Conservation (phyloP, 2,888 invertebrate species). For the Calameuta filiformis region DNA sequence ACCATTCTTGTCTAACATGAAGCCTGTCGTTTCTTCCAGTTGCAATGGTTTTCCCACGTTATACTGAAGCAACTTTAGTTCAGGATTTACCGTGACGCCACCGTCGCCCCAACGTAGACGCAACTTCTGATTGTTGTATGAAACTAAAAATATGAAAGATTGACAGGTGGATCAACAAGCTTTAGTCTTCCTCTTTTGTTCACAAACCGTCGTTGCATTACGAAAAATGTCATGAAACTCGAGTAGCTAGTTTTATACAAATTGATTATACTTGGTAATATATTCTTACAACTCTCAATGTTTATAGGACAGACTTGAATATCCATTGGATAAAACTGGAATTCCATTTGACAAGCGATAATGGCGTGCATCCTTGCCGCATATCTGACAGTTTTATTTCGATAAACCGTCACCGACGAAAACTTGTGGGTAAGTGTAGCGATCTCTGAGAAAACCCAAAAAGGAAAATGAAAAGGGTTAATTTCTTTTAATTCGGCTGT, state of each 20-base stretch:
- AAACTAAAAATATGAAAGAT: slow-evolving; percentile 70
- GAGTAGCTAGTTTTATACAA: background rate
- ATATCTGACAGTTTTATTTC: slow-evolving; percentile 84
- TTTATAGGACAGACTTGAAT: slow-evolving; percentile 86
- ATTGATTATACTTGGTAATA: slow-evolving; percentile 38
- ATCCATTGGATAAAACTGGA: slow-evolving; percentile 87
- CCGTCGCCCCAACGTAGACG: slow-evolving; percentile 79
- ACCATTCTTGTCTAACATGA: slow-evolving; percentile 83
- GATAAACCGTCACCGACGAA: slow-evolving; percentile 82
- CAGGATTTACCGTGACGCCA: slow-evolving; percentile 83
- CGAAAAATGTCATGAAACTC: background rate
- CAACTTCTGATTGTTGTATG: slow-evolving; percentile 82
- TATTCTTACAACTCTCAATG: slow-evolving; percentile 83
- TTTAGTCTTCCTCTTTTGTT: background rate
- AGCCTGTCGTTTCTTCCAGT: slow-evolving; percentile 78
- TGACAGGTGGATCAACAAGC: background rate
- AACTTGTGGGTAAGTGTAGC: slow-evolving; percentile 84
- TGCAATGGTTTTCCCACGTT: slow-evolving; percentile 80
- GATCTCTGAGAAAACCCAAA: slow-evolving; percentile 72
- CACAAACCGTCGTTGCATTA: background rate
- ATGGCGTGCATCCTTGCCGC: slow-evolving; percentile 87
- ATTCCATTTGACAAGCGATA: slow-evolving; percentile 89
- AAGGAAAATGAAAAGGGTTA: background rate
- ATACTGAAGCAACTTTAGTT: slow-evolving; percentile 83
- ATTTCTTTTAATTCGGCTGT: background rate